A percentile compares a stretch with the other conserved stretches of the same genome.
Evolutionary conservation across 2,888 invertebrate genomes (phyloP).

Genomic region (Dyspetes luteomarginatus): DNA sequence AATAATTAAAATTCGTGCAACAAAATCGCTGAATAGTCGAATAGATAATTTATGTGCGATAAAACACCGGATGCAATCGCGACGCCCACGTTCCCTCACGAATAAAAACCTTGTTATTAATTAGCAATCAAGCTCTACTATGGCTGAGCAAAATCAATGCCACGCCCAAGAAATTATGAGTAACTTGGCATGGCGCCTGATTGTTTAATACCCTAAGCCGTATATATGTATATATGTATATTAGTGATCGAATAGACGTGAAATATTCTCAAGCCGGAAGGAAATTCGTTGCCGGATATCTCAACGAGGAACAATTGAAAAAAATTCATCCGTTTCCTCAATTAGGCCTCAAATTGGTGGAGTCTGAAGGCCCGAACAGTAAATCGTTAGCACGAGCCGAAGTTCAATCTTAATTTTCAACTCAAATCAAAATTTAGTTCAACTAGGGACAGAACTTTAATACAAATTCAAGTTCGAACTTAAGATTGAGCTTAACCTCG

Average conservation of each 20-base stretch:
- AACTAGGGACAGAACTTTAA: no score
- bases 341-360: background rate
- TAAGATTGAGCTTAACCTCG: no score
- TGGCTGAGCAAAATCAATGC: constrained; percentile 72
- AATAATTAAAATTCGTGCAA: background rate
- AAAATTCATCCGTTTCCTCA: constrained; percentile 46
- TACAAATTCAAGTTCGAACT: no score
- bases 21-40: constrained; percentile 40
- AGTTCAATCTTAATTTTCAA: no score
- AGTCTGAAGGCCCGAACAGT: background rate
- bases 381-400: background rate
- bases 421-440: no score
- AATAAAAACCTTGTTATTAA: constrained; percentile 70
- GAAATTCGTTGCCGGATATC: constrained; percentile 23
- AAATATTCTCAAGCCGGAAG: constrained; percentile 39
- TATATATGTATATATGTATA: no score
- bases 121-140: constrained; percentile 71
- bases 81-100: constrained; percentile 50
- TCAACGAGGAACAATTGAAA: constrained; percentile 22
- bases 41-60: constrained; percentile 36
- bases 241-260: constrained; percentile 50
- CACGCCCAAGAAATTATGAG: constrained; percentile 71
- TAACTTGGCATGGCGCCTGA: constrained; percentile 57
- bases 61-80: constrained; percentile 52
- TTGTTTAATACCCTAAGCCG: constrained; percentile 68